Base-by-base conservation (phyloP, 2,113 vertebrate genomes). In the Semicossyphus pulcher region DNA sequence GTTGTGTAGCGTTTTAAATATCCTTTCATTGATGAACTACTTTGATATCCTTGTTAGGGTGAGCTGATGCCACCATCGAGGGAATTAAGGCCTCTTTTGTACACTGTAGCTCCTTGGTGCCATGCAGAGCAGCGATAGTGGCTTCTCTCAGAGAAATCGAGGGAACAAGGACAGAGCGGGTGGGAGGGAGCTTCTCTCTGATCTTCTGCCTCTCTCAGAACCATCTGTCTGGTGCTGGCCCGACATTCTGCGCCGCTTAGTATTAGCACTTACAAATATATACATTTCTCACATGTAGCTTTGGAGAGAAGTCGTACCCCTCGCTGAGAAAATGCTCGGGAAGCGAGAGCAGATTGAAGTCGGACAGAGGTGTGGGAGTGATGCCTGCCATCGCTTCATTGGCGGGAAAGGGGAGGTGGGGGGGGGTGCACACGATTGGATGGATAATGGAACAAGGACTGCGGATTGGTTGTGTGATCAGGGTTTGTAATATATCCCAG, bases 251-350 rank as follows among this genome's bases (percentile, higher is more conserved):
- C 20, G 78, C 81, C 14, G 72, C 70, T 81, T 71, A 76, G 83
- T 72, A 83, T 92, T 91, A 89, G 88, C 85, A 72, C 89, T 90
- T 88, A 88, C 86, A 88, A 91, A 93, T 90, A 91, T 92, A 90
- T 91, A 90, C 84, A 86, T 87, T 89, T 88, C 86, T 90, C 89
- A 88, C 85, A 80, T 75, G 36, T 10, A 39, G 81, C 78, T 64
- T 73, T 81, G 71, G 78, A 86, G 76, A 64, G 68, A 76, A 83
- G 87, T 72, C 26, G 34, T 65, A 63, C 72, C 78, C 67, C 82
- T 83, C 36, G 28, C 72, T 86, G 82, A 69, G 76, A 67, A 37
- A 47, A 34, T 68, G 71, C 66, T 78, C 49, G 71, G 77, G 78
- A 79, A 83, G 82, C n/a, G 60, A 69, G 82, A 86, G 77, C 88